Evolutionary conservation across 2,888 invertebrate species (phyloP), one percentile per base, ranked within the genome.

Genomic region (Agrotis puta): DNA sequence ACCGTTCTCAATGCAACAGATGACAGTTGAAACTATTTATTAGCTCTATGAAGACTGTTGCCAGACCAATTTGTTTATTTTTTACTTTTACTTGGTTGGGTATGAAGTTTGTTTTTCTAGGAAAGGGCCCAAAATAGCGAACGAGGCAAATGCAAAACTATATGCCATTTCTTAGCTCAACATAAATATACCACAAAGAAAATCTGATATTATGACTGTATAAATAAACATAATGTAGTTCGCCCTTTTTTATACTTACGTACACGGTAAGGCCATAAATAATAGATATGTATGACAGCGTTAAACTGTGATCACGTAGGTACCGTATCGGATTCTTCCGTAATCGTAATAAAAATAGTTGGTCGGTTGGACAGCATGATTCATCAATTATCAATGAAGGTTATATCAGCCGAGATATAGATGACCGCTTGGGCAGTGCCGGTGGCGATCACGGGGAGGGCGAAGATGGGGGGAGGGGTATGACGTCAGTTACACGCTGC

Each of bases 401-500:
- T 86, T 87, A 84, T 85, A 84, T 82, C 83, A 83, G 71, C 63
- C 63, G 69, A 78, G 78, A 64, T 79, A 79, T 71, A 77, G 79
- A 80, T 84, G 80, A 78, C 76, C 71, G 81, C 75, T 63, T 63
- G 72, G 81, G 69, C 70, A 70, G 56, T 48, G 70, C 53, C 70
- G 61, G 77, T 63, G 54, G 74, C 48, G 39, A 39, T 39, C 39
- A 20, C 13, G 70, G 64, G 65, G 58, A 79, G 65, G 64, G 71
- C 27, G 22, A 22, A 27, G 22, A 6, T 33, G 48, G 47, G 24
- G n/a, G 20, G 56, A 39, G 11, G 63, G 58, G 45, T 33, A 63
- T 87, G 88, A 88, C 87, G 86, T 90, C 87, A 88, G 67, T 11
- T n/a, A 53, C 66, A 51, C 56, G 56, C 62, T 76, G 74, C 77